These are phyloP conservation scores for Meteorus cinctellus DNA, from an alignment of 2,888 invertebrate genomes.

Conservation along the genomic window DNA sequence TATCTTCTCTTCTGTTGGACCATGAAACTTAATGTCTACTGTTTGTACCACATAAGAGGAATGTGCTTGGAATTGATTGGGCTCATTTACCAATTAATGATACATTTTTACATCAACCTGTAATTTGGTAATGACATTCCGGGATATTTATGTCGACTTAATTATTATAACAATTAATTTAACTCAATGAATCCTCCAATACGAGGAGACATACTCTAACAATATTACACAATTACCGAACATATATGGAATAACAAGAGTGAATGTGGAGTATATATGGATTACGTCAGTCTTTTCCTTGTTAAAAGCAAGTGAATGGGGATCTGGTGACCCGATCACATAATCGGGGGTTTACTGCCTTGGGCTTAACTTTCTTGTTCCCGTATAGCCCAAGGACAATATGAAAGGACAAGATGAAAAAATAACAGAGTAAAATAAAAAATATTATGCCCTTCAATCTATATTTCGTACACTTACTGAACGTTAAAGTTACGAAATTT, in stretches of 20 bases:
- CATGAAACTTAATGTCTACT: too few relatives aligned
- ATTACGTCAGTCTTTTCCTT: slow-evolving; percentile 39
- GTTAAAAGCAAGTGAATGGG: slow-evolving; percentile 12
- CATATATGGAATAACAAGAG: slow-evolving; percentile 11
- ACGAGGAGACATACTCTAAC: not conserved
- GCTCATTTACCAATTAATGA: not conserved
- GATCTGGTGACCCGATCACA: slow-evolving; percentile 12
- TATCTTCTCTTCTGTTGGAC: not conserved
- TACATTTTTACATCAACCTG: too few relatives aligned
- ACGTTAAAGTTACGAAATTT: not conserved
- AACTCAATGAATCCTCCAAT: not conserved
- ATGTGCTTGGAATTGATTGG: not conserved
- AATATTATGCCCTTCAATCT: not conserved
- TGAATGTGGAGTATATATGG: slow-evolving; percentile 32
- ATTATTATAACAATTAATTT: not conserved
- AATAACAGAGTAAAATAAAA: slow-evolving; percentile 13
- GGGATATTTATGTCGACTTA: not conserved
- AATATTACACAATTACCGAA: slow-evolving; percentile 33
- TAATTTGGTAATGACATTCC: too few relatives aligned
- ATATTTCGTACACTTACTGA: not conserved
- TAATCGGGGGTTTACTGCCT: slow-evolving; percentile 38
- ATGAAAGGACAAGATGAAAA: not conserved
- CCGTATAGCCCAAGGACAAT: slow-evolving; percentile 17
- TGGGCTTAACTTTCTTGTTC: slow-evolving; percentile 37
- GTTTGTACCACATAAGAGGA: not conserved